Evolutionary conservation across 2,888 invertebrate genomes (phyloP).

Genomic region (Sphecodes monilicornis): DNA sequence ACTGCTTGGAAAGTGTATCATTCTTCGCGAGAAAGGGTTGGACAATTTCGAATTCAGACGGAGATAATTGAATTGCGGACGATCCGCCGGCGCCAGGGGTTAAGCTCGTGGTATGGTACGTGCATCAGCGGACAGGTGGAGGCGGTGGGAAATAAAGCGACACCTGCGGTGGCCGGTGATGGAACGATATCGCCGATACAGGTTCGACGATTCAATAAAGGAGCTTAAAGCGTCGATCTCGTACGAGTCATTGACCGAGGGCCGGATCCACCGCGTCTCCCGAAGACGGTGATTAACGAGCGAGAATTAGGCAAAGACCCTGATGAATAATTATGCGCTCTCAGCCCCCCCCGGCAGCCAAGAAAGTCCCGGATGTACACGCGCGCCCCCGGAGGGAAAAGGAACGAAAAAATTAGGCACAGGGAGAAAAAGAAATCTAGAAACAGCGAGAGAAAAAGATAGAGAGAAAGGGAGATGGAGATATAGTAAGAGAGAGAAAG

Average conservation of each 20-base stretch:
- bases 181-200: slow-evolving; percentile 15
- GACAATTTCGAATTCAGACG: not conserved
- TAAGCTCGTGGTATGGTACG: slow-evolving; percentile 3
- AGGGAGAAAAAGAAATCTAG: not conserved
- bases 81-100: not conserved
- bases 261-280: slow-evolving; percentile 29
- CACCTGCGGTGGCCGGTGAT: slow-evolving; percentile 41
- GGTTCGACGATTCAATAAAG: slow-evolving; percentile 51
- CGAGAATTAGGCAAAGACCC: slow-evolving; percentile 72
- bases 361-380: slow-evolving; percentile 55
- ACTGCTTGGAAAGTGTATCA: not conserved
- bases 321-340: slow-evolving; percentile 72
- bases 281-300: slow-evolving; percentile 71
- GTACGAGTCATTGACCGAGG: slow-evolving; percentile 61
- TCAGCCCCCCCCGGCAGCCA: slow-evolving; percentile 38
- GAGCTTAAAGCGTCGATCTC: slow-evolving; percentile 56
- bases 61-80: not conserved
- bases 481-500: not conserved
- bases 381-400: slow-evolving; percentile 37
- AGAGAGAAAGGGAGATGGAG: not conserved
- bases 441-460: not conserved
- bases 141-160: slow-evolving; percentile 29
- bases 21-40: not conserved
- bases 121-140: slow-evolving; percentile 2
- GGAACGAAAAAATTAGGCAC: slow-evolving; percentile 31